Percentiles rank a stretch among this genome's conserved stretches.
These are phyloP conservation scores for Teinopalpus imperialis DNA, from an alignment of 2,888 invertebrate species.

Conservation along the genomic window DNA sequence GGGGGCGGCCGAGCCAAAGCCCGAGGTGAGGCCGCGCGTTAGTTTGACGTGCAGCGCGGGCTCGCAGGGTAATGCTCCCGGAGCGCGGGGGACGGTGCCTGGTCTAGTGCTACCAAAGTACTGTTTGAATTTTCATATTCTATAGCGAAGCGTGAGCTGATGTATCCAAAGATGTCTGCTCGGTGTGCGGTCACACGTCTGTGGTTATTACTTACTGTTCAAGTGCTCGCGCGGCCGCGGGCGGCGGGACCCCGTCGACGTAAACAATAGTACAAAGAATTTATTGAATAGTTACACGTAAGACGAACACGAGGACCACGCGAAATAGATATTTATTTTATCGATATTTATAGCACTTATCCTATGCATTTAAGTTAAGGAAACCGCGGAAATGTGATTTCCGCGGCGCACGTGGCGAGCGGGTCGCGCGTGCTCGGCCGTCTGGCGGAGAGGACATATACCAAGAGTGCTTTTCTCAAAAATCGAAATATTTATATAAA, in stretches of 20 bases:
- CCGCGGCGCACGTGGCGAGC: conserved; percentile 40
- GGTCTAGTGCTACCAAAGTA: conserved; percentile 58
- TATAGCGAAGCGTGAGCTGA: conserved; percentile 34
- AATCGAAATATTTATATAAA: conserved; percentile 35
- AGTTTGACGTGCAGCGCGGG: background rate
- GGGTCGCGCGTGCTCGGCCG: background rate
- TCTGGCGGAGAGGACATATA: conserved; percentile 33
- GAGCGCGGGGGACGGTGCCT: conserved; percentile 48
- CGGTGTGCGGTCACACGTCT: conserved; percentile 63
- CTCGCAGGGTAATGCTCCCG: background rate
- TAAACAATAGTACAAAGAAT: conserved; percentile 73
- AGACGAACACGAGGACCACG: conserved; percentile 75
- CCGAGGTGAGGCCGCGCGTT: background rate
- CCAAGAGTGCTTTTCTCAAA: conserved; percentile 74
- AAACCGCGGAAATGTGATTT: conserved; percentile 65
- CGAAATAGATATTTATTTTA: conserved; percentile 73
- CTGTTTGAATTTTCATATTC: conserved; percentile 44
- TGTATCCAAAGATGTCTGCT: conserved; percentile 70
- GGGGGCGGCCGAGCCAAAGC: background rate
- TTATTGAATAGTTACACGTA: conserved; percentile 68
- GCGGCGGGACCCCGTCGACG: conserved; percentile 29
- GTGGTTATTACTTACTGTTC: conserved; percentile 53
- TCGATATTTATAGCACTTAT: conserved; percentile 65
- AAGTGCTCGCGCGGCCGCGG: conserved; percentile 39
- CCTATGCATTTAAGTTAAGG: conserved; percentile 68